These are phyloP conservation scores for Condylura cristata DNA, from an alignment of 2,113 vertebrate species.

Conservation along the genomic window DNA sequence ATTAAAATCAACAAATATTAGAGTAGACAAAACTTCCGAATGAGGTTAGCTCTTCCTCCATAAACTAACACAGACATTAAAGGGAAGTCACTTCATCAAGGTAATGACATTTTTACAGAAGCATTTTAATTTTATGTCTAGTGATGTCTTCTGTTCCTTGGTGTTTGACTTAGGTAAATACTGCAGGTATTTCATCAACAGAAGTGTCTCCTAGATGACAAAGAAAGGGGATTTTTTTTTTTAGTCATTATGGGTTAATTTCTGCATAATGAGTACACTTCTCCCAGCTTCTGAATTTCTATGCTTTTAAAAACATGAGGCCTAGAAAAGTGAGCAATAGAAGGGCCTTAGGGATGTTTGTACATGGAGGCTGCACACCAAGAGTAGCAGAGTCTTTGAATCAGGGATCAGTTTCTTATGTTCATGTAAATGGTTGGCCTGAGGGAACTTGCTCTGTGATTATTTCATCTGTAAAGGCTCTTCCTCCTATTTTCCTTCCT, in stretches of 20 bases:
- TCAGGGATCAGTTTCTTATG: neutral
- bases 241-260: neutral
- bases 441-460: neutral
- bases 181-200: neutral
- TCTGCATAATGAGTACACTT: neutral
- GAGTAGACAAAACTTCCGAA: neutral
- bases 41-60: neutral
- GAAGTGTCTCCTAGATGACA: neutral
- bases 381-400: neutral
- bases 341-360: neutral
- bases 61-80: neutral
- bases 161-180: neutral
- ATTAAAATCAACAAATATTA: constrained; percentile 42
- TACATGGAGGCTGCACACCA: neutral
- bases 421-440: neutral
- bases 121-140: neutral
- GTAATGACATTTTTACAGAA: neutral
- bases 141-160: neutral
- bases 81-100: neutral
- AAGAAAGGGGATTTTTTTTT: neutral
- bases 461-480: neutral
- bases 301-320: neutral
- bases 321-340: neutral
- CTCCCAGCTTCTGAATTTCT: neutral
- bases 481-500: neutral